phyloP scores from a whole-genome alignment of 2,888 invertebrate species.

The Cephalotes varians region DNA sequence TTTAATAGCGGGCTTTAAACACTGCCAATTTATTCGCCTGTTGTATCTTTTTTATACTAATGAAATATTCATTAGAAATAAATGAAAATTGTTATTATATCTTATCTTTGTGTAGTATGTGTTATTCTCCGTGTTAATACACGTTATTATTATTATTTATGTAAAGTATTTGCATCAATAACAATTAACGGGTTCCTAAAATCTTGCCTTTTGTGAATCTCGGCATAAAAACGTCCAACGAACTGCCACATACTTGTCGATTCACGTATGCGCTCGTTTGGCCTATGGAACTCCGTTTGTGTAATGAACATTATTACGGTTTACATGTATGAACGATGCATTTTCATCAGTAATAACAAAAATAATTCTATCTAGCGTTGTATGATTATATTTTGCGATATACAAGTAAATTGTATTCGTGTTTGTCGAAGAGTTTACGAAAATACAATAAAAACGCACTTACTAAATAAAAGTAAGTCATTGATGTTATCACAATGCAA shows the following conservation, averaged over 20 bases:
- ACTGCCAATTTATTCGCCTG: constrained; percentile 80
- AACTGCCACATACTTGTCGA: constrained; percentile 63
- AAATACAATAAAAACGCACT: constrained; percentile 15
- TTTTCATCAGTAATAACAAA: background rate
- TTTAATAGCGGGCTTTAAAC: constrained; percentile 75
- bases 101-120: constrained; percentile 1
- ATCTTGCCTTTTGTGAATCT: constrained; percentile 46
- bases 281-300: constrained; percentile 25
- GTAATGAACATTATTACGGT: constrained; percentile 8
- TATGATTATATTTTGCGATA: constrained; percentile 19
- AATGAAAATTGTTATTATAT: constrained; percentile 46
- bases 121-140: background rate
- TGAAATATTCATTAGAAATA: constrained; percentile 65
- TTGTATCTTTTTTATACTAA: constrained; percentile 72
- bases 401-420: constrained; percentile 11
- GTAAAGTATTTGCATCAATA: constrained; percentile 6
- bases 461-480: background rate
- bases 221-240: constrained; percentile 45
- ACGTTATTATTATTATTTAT: constrained; percentile 28
- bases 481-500: constrained; percentile 19
- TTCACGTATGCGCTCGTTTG: constrained; percentile 4
- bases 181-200: constrained; percentile 50
- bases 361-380: constrained; percentile 20
- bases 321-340: constrained; percentile 11
- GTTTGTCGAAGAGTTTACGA: constrained; percentile 1